Base-by-base conservation (phyloP, 1,140 invertebrate species). In the Drosophila nannoptera region DNA sequence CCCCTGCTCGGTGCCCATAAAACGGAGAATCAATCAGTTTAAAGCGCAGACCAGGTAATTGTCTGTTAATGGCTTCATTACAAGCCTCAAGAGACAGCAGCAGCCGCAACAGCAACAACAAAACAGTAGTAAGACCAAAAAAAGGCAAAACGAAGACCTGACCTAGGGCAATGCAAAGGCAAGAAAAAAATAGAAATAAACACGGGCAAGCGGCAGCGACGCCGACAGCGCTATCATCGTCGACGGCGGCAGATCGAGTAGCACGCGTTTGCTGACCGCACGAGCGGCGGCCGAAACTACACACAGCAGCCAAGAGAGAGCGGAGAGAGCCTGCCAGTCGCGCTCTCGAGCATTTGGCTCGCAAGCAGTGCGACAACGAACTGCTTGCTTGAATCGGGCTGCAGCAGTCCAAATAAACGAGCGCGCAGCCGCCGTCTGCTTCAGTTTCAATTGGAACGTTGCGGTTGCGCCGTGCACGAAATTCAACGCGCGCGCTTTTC, bases 401-500 rank as follows among this genome's bases (percentile, higher is more conserved):
- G 46, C 49, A 72, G 36, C 53, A 53, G 36, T 80, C 78, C 69
- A 78, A 84, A 84, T 84, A 84, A 84, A 86, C 81, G 45, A 84
- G 74, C 66, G 63, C 62, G 73, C 69, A 33, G 73, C 63, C 62
- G 38, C 63, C 43, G 61, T 32, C 45, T 65, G 73, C 46, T 55
- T 84, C 73, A 84, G 80, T 84, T 86, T 84, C 81, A 77, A 84
- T 84, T 84, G 53, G 81, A 84, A 86, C 81, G 80, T 58, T 77
- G 77, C 77, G 77, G 81, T 50, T 76, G 76, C 80, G 81, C 62
- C 50, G 56, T 75, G 60, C 29, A 60, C 36, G 52, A 58, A 64
- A 64, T 45, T 73, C 69, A 43, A 54, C 75, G 75, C 75, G 53
- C 55, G 54, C 54, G 54, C 11, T 43, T 5, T 43, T 35, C 60